These are phyloP conservation scores for Sesia apiformis DNA, from an alignment of 2,888 invertebrate species.

Conservation along the genomic window DNA sequence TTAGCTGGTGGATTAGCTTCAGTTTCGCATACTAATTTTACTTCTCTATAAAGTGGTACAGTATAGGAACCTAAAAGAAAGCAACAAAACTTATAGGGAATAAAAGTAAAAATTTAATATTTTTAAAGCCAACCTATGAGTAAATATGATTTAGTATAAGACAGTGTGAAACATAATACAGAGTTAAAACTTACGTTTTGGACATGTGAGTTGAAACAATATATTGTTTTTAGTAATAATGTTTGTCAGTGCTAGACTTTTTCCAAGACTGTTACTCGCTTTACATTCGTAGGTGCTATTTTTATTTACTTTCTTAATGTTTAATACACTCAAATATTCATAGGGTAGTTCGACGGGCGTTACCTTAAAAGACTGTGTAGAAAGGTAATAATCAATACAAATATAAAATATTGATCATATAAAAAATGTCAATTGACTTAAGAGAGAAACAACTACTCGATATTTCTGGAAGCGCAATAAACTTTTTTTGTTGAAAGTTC, in stretches of 20 bases:
- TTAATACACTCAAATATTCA: not conserved
- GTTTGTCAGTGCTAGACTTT: not conserved
- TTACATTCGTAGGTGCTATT: constrained; percentile 1
- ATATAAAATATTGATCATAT: too few species aligned
- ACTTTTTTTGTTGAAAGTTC: too few species aligned
- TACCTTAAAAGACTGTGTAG: not conserved
- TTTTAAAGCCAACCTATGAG: too few species aligned
- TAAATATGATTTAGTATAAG: too few species aligned
- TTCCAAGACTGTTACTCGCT: constrained; percentile 1
- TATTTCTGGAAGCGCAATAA: too few species aligned
- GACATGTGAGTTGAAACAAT: not conserved
- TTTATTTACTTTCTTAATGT: not conserved
- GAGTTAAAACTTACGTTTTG: not conserved
- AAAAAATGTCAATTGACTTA: too few species aligned
- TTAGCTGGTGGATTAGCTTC: not conserved
- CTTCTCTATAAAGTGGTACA: not conserved
- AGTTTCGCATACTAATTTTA: not conserved
- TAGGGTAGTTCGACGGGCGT: not conserved
- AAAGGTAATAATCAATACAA: too few species aligned
- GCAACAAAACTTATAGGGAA: too few species aligned
- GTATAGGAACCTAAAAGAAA: not conserved
- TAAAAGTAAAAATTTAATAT: not conserved
- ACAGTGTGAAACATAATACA: not conserved
- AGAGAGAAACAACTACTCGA: too few species aligned
- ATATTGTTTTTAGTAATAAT: not conserved